Evolutionary conservation across 2,797 vertebrate genomes (phyloP).

Genomic region (Antennarius maculatus): DNA sequence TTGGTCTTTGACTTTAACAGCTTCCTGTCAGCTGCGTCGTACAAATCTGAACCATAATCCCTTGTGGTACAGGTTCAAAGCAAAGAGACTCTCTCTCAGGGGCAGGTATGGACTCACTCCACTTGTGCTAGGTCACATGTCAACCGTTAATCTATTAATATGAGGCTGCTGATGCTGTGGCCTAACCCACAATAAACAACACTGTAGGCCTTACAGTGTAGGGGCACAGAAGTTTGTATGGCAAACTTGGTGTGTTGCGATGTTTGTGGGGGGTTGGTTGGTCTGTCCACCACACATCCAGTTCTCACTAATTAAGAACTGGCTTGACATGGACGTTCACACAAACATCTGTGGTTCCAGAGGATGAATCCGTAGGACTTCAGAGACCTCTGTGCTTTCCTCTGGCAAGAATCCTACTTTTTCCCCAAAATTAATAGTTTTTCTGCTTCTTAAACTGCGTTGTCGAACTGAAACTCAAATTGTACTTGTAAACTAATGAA

Average conservation of each 20-base stretch:
- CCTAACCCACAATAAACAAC: neutral
- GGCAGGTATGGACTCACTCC: conserved; percentile 40
- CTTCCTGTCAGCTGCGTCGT: conserved; percentile 74
- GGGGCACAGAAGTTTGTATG: neutral
- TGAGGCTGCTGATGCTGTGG: neutral
- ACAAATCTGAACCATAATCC: conserved; percentile 66
- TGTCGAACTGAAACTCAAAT: no score
- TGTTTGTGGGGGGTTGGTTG: neutral
- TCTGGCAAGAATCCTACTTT: no score
- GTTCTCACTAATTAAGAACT: neutral
- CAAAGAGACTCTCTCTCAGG: conserved; percentile 28
- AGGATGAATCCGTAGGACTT: neutral
- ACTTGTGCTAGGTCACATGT: conserved; percentile 13
- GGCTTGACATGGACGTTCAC: neutral
- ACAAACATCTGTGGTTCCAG: neutral
- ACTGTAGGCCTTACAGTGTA: no score
- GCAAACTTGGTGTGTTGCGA: neutral
- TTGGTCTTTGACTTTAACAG: conserved; percentile 74
- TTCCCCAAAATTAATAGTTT: no score
- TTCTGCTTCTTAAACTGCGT: no score
- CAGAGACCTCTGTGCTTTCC: neutral
- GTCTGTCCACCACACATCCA: conserved; percentile 1
- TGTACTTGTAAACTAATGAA: no score
- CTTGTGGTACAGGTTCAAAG: conserved; percentile 71
- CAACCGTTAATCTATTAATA: conserved; percentile 6